Base-by-base conservation (phyloP, 2,888 invertebrate genomes). In the Calameuta pallipes region DNA sequence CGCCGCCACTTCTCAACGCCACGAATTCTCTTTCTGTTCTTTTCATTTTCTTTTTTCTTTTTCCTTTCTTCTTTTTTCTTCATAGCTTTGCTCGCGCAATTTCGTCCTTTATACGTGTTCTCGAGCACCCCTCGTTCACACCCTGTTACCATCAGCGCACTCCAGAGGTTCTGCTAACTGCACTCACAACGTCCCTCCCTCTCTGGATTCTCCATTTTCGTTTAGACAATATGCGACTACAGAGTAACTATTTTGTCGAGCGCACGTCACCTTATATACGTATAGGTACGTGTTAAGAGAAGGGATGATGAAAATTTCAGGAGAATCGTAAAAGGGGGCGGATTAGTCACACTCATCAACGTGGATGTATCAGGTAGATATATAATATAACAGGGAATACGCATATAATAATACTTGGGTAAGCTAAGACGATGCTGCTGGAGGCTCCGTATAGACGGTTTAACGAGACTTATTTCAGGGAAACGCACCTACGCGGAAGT, bases 61-160 rank as follows among this genome's bases (percentile, higher is more conserved):
- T 73, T 71, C 33, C 41, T 71, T 4, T 34, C 34, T 37, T 41
- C 70, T 4, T 34, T 69, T 11, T 70, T 35, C 31, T 36, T 15
- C 33, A 1, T 31, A 71, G 70, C 56, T 36, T 71, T 15, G 4
- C 37, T 76, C 76, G 56, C 73, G 73, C 73, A 34, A 76, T 73
- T 76, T 71, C 13, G 30, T 15, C 23, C 74, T 36, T 76, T 33
- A 37, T 36, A 70, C 33, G 70, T 70, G 33, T 30, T 36, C 15
- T 33, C 70, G 23, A 11, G n/a, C 23, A 30, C 41, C 74, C 70
- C 4, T 34, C 69, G 36, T n/a, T 69, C 37, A 11, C 37, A 13
- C 31, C 76, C 36, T 31, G 31, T 69, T 11, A 12, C 70, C 71
- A n/a, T 36, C 13, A 35, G 11, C 4, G 35, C 41, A 41, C 41